phyloP scores from a whole-genome alignment of 1,140 invertebrate species.

The Nymphalis io region DNA sequence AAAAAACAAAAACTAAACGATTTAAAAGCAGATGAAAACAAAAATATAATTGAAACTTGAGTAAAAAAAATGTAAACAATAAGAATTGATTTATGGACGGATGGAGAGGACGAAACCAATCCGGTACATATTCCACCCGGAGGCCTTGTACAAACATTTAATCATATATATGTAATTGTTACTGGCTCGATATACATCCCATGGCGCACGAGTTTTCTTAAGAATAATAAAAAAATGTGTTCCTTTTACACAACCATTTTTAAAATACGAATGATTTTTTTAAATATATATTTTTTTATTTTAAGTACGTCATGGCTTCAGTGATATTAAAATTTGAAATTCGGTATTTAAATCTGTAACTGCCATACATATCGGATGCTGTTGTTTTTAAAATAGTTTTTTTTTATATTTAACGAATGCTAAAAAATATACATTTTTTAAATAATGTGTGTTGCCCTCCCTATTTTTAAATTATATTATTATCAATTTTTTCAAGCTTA shows the following conservation, averaged over 20 bases:
- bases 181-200: background rate
- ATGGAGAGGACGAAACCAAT: constrained; percentile 4
- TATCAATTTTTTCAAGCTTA: too few species aligned
- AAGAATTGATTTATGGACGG: background rate
- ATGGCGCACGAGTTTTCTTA: background rate
- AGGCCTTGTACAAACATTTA: constrained; percentile 7
- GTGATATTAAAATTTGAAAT: too few species aligned
- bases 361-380: too few species aligned
- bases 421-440: too few species aligned
- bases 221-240: background rate
- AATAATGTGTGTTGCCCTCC: too few species aligned
- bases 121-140: background rate
- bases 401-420: too few species aligned
- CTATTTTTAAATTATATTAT: too few species aligned
- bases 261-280: background rate
- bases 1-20: too few species aligned
- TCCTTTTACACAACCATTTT: background rate
- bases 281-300: too few species aligned
- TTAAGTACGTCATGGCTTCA: too few species aligned
- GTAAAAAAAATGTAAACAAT: constrained; percentile 1
- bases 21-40: background rate
- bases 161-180: constrained; percentile 12
- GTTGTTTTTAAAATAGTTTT: too few species aligned
- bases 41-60: background rate
- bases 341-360: too few species aligned